Percentiles rank a stretch among this genome's conserved stretches.
These are phyloP conservation scores for Spicauda simplicius DNA, from an alignment of 2,888 invertebrate genomes.

Conservation along the genomic window DNA sequence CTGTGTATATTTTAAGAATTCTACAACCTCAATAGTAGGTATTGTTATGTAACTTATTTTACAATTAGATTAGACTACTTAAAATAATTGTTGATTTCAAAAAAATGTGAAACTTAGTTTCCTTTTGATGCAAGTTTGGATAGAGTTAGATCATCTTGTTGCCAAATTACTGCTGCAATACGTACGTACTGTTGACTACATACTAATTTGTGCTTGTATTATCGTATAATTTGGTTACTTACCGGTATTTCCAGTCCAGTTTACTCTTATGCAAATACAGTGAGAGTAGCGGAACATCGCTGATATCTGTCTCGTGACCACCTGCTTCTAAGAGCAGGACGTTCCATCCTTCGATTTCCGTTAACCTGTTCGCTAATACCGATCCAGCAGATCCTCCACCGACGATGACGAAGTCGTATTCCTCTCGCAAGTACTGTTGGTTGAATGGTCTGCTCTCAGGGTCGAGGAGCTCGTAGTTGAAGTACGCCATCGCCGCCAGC, in stretches of 20 bases:
- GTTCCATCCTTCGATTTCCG: constrained; percentile 91
- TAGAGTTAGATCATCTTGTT: too few species aligned
- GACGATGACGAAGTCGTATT: constrained; percentile 93
- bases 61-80: too few species aligned
- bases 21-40: too few species aligned
- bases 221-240: constrained; percentile 42
- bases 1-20: too few species aligned
- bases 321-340: constrained; percentile 93
- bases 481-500: constrained; percentile 91
- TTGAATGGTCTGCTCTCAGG: constrained; percentile 93
- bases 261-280: constrained; percentile 95
- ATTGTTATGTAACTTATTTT: too few species aligned
- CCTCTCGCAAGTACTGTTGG: constrained; percentile 85
- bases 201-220: background rate
- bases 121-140: too few species aligned
- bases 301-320: constrained; percentile 94
- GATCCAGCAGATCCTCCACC: constrained; percentile 95
- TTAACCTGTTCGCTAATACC: constrained; percentile 91
- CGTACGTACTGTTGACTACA: background rate
- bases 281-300: constrained; percentile 94
- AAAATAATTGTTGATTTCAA: too few species aligned
- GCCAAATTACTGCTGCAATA: background rate
- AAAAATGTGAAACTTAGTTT: too few species aligned
- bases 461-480: constrained; percentile 93
- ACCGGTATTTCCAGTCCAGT: constrained; percentile 96